These are phyloP conservation scores for Hesperophylax magnus DNA, from an alignment of 1,140 invertebrate species.

Conservation along the genomic window DNA sequence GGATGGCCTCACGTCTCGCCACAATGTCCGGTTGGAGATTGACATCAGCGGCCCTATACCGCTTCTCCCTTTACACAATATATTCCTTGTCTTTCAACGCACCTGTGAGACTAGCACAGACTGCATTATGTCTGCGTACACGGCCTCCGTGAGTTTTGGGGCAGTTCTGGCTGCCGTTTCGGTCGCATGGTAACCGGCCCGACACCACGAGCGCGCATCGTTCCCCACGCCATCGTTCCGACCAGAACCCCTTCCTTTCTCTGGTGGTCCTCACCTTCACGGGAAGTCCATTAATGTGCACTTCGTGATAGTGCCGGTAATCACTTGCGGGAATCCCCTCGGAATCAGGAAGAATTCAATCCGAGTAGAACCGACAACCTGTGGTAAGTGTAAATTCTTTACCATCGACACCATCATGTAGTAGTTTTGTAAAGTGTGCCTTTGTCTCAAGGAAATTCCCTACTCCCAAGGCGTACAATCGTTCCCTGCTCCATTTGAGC, in stretches of 20 bases:
- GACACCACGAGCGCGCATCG: conserved; percentile 48
- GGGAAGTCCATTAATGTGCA: neutral
- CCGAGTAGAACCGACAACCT: conserved; percentile 34
- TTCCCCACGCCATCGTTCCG: neutral
- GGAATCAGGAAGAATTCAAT: neutral
- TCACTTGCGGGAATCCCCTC: neutral
- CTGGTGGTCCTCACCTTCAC: conserved; percentile 17
- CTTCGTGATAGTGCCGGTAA: neutral
- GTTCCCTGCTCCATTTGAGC: conserved; percentile 43
- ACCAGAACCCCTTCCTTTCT: neutral
- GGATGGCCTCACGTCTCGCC: too few relatives aligned
- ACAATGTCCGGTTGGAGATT: too few relatives aligned
- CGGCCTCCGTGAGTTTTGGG: conserved; percentile 61
- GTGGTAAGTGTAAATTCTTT: conserved; percentile 53
- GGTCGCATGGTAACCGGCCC: conserved; percentile 58
- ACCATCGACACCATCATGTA: conserved; percentile 55
- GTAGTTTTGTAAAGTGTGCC: conserved; percentile 36
- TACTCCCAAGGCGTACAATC: neutral
- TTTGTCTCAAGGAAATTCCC: neutral
- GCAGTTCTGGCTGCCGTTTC: conserved; percentile 63
- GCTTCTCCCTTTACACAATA: neutral
- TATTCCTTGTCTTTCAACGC: neutral
- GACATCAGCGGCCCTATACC: neutral
- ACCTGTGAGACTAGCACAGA: neutral
- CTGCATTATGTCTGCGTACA: conserved; percentile 58